Conservation (phyloP, 2,797 vertebrate species). For the Sebastes flavidus region DNA sequence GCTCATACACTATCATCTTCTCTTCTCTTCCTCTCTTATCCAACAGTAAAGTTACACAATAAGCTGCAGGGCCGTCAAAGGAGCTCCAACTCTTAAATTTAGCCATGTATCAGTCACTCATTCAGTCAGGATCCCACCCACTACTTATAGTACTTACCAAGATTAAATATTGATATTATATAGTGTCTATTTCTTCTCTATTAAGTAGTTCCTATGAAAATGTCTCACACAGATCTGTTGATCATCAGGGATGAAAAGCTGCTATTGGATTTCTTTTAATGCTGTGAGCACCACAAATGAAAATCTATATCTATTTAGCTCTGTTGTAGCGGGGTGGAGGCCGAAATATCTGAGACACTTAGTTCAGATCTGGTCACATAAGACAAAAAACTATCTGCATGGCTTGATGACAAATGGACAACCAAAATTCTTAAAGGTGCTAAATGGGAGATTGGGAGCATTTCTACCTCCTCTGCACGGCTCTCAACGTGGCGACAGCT, state of each 20-base stretch:
- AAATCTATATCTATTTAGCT: neutral
- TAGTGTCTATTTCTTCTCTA: neutral
- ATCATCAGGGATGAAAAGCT: neutral
- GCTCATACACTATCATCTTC: neutral
- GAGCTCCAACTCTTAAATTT: neutral
- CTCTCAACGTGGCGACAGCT: too few species aligned
- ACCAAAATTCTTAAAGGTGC: neutral
- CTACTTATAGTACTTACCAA: neutral
- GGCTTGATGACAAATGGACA: neutral
- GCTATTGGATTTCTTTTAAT: neutral
- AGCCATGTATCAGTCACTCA: neutral
- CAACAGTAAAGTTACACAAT: neutral
- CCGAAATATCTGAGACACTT: neutral
- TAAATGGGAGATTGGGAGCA: too few species aligned
- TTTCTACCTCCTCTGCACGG: too few species aligned
- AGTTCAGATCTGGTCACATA: neutral
- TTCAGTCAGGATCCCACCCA: neutral
- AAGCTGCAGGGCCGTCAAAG: neutral
- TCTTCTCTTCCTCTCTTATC: neutral
- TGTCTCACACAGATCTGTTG: neutral
- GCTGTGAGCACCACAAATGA: neutral
- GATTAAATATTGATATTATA: neutral
- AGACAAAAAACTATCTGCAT: neutral
- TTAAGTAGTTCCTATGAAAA: neutral
- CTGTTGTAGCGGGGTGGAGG: neutral